Evolutionary conservation across 2,113 vertebrate genomes (phyloP).

Genomic region (Otolemur garnettii): DNA sequence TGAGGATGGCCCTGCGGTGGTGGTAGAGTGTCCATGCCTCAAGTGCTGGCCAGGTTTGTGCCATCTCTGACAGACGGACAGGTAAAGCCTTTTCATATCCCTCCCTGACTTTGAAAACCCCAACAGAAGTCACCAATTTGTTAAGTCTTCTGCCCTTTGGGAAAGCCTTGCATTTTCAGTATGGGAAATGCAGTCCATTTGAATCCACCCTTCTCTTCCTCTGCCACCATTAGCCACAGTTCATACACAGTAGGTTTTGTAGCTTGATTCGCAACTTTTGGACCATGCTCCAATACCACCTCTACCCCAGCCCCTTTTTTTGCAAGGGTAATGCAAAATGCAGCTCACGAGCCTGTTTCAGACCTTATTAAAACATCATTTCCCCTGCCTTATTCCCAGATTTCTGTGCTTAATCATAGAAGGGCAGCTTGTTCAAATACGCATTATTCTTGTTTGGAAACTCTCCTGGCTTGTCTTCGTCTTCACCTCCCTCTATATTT

Average conservation of each 20-base stretch:
- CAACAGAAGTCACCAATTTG: slow-evolving; percentile 51
- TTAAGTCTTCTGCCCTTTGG: slow-evolving; percentile 56
- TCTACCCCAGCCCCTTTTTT: neutral
- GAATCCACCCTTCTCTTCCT: neutral
- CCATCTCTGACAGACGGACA: slow-evolving; percentile 75
- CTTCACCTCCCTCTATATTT: slow-evolving; percentile 35
- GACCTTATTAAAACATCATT: slow-evolving; percentile 87
- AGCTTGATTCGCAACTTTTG: neutral
- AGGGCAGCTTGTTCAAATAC: slow-evolving; percentile 86
- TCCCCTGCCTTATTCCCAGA: slow-evolving; percentile 85
- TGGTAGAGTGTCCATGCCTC: slow-evolving; percentile 67
- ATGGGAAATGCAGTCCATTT: neutral
- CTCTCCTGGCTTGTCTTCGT: slow-evolving; percentile 75
- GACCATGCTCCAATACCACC: neutral
- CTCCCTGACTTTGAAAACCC: slow-evolving; percentile 56
- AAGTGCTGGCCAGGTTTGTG: slow-evolving; percentile 67
- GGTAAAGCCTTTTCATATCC: slow-evolving; percentile 63
- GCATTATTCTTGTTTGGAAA: slow-evolving; percentile 86
- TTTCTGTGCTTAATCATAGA: slow-evolving; percentile 86
- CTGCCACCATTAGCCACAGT: neutral
- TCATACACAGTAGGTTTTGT: neutral
- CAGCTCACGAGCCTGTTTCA: slow-evolving; percentile 70
- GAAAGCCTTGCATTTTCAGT: slow-evolving; percentile 39
- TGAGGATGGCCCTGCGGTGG: slow-evolving; percentile 50
- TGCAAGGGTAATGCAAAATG: slow-evolving; percentile 46